Base-by-base conservation (phyloP, 1,140 invertebrate species). In the Listronotus oregonensis region DNA sequence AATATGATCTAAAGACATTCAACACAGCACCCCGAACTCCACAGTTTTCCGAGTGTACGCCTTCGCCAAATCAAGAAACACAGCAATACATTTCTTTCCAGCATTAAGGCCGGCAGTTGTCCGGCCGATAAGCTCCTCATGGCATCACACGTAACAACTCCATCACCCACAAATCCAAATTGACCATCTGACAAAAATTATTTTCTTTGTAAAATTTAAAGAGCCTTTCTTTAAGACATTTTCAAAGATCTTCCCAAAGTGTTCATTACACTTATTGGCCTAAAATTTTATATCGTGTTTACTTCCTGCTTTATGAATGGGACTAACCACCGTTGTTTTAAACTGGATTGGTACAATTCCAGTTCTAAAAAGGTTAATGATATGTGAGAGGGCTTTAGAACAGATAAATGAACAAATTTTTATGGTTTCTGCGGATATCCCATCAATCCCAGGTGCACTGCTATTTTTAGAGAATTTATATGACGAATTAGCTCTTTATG, bases 31-130 rank as follows among this genome's bases (percentile, higher is more conserved):
- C 69, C n/a, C 71, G 64, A 18, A 77, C 64, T 14, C 73, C 76
- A 50, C 70, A 67, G 17, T 55, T 17, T 14, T 67, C 57, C 15
- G 62, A 71, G 57, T 78, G 77, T 75, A 76, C 4, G 71, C 72
- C 51, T 70, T 73, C 0, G 66, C 18, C 27, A 68, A 37, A 43
- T 68, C 52, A 12, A 68, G 10, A 43, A 54, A 63, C 1, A 54
- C 39, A 21, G 31, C 47, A 63, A 54, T 42, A 7, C 11, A 11
- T 42, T 39, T 56, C 17, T 39, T 42, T 7, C 39, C 14, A 14
- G 1, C 37, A 56, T 39, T 17, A 39, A 56, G 18, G 18, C n/a
- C 17, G 3, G 10, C 42, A 44, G 17, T 44, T 44, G 7, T n/a
- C 14, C 14, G n/a, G 42, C 14, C 14, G 2, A 44, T 14, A 7